Evolutionary conservation across 2,797 vertebrate species (phyloP), one percentile per base, ranked within the genome.

Genomic region (Acrossocheilus fasciatus): DNA sequence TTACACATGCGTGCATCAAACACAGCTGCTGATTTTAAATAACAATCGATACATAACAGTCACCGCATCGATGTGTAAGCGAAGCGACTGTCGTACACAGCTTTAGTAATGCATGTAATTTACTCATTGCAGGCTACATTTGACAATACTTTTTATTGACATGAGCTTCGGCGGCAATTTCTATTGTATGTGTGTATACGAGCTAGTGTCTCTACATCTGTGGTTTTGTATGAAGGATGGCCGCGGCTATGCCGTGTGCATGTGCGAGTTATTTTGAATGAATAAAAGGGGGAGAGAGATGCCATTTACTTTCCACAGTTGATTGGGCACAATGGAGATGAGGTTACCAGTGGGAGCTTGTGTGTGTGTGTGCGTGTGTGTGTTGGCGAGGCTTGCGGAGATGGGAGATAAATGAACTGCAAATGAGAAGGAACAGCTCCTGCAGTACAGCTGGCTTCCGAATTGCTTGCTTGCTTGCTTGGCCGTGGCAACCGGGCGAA

Each of bases 391-490:
- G 83, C 59, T 87, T 18, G 73, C 23, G 59, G 87, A 87, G 54
- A 89, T 85, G 88, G 87, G 89, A 88, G 90, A 93, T 92, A 94
- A 95, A 96, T 95, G 94, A 95, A 93, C 93, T 94, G 93, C 93
- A 94, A 94, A 95, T 93, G 93, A 94, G 94, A 93, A 92, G 87
- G 93, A 95, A 87, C 89, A 90, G 93, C 94, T 95, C 93, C 91
- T 91, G 91, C 87, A 89, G 90, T 93, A 93, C 94, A 94, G 94
- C 94, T 94, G 94, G 92, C 92, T 93, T 92, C 91, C 76, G 89
- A 88, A 91, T 92, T 92, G 90, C 90, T 88, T 91, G 90, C 89
- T 91, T 90, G 92, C 90, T 88, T 91, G 90, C 89, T 91, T 90
- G 92, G 90, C 90, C 88, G 86, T 89, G 92, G 93, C 94, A 93